Evolutionary conservation across 2,113 vertebrate species (phyloP).

Genomic region (Bettongia penicillata): DNA sequence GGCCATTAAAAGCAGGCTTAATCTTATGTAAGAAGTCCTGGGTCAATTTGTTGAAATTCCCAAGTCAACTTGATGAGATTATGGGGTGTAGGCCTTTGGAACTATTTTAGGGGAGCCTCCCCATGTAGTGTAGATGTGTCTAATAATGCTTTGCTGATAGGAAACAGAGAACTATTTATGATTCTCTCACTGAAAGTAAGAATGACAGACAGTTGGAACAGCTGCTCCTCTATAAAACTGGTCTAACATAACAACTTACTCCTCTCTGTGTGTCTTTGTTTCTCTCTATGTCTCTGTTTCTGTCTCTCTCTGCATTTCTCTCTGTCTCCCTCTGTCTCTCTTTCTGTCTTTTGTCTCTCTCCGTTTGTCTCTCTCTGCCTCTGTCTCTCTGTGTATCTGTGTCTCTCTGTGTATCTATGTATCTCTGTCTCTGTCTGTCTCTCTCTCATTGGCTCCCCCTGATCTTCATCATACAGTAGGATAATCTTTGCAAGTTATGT

Average conservation of each 20-base stretch:
- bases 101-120: not conserved
- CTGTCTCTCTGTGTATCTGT: too few species aligned
- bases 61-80: not conserved
- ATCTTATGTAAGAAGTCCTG: not conserved
- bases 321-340: not conserved
- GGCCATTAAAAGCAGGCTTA: slow-evolving; percentile 28
- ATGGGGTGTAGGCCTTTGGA: not conserved
- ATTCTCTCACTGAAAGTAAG: not conserved
- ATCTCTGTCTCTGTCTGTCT: not conserved
- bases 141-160: not conserved
- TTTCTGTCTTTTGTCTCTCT: not conserved
- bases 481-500: not conserved
- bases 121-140: not conserved
- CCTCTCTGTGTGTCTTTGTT: not conserved
- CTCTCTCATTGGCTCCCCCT: not conserved
- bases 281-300: not conserved
- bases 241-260: not conserved
- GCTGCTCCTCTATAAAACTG: not conserved
- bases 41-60: not conserved
- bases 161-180: not conserved
- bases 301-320: not conserved
- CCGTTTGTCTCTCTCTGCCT: not conserved
- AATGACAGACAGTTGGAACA: not conserved
- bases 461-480: not conserved
- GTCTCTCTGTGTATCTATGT: too few species aligned